Evolutionary conservation across 1,140 invertebrate genomes (phyloP).

Genomic region (Scaptomyza pallida): DNA sequence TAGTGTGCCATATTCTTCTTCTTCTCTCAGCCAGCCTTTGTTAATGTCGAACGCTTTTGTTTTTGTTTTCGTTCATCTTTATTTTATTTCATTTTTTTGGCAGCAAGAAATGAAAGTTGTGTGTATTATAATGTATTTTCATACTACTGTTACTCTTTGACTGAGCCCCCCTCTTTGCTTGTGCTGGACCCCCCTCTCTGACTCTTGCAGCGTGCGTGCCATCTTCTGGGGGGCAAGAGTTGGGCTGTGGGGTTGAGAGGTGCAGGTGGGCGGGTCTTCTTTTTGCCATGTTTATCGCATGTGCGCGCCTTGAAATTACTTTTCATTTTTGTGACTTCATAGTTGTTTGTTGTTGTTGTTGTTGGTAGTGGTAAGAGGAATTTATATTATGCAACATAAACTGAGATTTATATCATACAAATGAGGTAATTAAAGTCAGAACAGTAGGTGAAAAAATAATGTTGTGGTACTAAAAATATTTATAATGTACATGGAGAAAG

Average conservation of each 20-base stretch:
- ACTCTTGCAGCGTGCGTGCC: conserved; percentile 28
- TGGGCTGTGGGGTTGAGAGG: not conserved
- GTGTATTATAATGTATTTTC: conserved; percentile 67
- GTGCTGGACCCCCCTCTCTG: not conserved
- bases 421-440: conserved; percentile 50
- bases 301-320: conserved; percentile 79
- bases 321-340: conserved; percentile 76
- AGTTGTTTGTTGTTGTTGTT: conserved; percentile 29
- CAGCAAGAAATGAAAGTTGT: conserved; percentile 80
- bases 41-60: conserved; percentile 71
- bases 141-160: conserved; percentile 74
- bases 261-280: conserved; percentile 24
- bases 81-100: conserved; percentile 40
- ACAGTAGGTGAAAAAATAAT: not conserved
- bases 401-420: conserved; percentile 52
- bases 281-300: conserved; percentile 63
- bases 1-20: conserved; percentile 63
- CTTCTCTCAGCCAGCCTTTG: conserved; percentile 41
- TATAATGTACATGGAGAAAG: not conserved
- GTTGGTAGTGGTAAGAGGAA: conserved; percentile 11
- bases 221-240: conserved; percentile 34
- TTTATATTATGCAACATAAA: conserved; percentile 73
- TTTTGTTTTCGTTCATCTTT: conserved; percentile 40
- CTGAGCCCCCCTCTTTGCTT: conserved; percentile 22
- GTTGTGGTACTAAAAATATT: conserved; percentile 1